Percentiles rank a stretch among this genome's conserved stretches.
phyloP scores from a whole-genome alignment of 2,888 invertebrate species.

The Ochropacha duplaris region DNA sequence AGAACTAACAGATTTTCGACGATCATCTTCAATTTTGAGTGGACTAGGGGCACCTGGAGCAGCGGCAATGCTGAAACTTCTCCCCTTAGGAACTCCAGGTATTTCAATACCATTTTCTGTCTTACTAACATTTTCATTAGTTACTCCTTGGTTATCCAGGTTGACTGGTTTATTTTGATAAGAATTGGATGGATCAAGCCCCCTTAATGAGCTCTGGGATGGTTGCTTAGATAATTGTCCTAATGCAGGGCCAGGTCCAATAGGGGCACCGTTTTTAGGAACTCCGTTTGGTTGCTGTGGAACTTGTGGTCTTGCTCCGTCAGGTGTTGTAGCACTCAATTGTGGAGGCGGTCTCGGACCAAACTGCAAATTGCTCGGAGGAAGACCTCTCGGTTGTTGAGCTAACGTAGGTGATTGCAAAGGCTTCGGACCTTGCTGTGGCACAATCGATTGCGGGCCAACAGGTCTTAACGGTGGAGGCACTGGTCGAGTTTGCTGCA shows the following conservation, averaged over 20 bases:
- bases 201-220: conserved; percentile 67
- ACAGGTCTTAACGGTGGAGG: conserved; percentile 58
- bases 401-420: conserved; percentile 53
- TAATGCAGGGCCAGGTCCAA: conserved; percentile 32
- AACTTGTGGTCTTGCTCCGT: conserved; percentile 51
- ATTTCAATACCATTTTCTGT: conserved; percentile 66
- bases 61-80: conserved; percentile 81
- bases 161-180: conserved; percentile 68
- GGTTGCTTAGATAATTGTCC: conserved; percentile 67
- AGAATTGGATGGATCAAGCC: conserved; percentile 57
- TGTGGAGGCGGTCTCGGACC: conserved; percentile 74
- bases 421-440: conserved; percentile 61
- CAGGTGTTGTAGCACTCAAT: conserved; percentile 60
- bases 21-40: conserved; percentile 74
- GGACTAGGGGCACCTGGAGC: conserved; percentile 75
- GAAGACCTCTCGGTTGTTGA: conserved; percentile 68
- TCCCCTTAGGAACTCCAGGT: conserved; percentile 73
- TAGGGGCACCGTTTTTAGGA: conserved; percentile 49
- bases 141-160: conserved; percentile 70
- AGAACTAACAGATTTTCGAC: conserved; percentile 76
- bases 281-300: conserved; percentile 55
- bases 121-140: conserved; percentile 60
- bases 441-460: conserved; percentile 65
- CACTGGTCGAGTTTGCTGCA: conserved; percentile 55
- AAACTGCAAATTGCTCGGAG: conserved; percentile 75